Evolutionary conservation across 2,888 invertebrate genomes (phyloP).

Genomic region (Cactoblastis cactorum): DNA sequence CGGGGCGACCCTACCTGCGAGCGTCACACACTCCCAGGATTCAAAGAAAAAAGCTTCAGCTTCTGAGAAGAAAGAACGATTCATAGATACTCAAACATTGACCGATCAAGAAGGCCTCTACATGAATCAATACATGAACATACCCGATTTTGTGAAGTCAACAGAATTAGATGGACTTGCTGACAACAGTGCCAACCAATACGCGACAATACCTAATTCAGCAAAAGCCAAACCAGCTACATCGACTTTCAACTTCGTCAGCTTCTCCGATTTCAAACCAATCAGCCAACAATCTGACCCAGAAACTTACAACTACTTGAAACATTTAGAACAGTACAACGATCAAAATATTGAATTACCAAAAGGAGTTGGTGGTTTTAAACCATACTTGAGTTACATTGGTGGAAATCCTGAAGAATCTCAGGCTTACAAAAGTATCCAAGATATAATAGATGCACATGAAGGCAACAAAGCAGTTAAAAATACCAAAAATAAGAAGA

Average conservation of each 20-base stretch:
- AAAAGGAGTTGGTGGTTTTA: constrained; percentile 34
- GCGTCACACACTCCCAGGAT: constrained; percentile 31
- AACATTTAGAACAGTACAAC: constrained; percentile 49
- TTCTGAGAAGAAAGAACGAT: constrained; percentile 23
- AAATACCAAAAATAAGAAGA: constrained; percentile 17
- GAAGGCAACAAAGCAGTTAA: constrained; percentile 45
- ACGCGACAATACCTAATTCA: constrained; percentile 30
- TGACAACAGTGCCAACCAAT: constrained; percentile 37
- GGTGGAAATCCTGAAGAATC: constrained; percentile 38
- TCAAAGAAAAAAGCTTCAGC: constrained; percentile 47
- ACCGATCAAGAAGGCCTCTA: constrained; percentile 29
- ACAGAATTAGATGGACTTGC: constrained; percentile 26
- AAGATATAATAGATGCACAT: constrained; percentile 62
- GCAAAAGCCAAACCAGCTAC: constrained; percentile 32
- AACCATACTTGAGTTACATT: constrained; percentile 33
- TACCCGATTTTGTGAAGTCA: constrained; percentile 17
- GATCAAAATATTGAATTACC: constrained; percentile 37
- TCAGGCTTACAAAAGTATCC: constrained; percentile 54
- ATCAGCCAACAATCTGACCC: constrained; percentile 55
- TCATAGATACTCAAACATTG: constrained; percentile 32
- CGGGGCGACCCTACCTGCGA: constrained; percentile 48
- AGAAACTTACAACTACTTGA: constrained; percentile 60
- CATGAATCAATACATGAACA: constrained; percentile 39
- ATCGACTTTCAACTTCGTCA: constrained; percentile 45
- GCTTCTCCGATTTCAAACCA: constrained; percentile 50